These are phyloP conservation scores for Neogale vison DNA, from an alignment of 2,113 vertebrate genomes.

Conservation along the genomic window DNA sequence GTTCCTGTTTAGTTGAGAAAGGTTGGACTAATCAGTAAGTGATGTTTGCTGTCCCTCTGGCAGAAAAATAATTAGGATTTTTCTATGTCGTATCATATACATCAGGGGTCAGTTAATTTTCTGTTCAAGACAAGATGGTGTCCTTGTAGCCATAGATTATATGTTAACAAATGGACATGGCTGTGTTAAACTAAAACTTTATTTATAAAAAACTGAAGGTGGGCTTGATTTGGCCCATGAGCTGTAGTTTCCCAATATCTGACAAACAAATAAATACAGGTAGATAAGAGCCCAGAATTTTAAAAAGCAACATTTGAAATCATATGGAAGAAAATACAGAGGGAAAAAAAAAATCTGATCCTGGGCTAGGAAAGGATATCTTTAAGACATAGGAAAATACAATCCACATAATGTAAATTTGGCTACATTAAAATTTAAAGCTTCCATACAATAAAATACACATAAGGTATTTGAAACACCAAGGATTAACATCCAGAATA, in stretches of 20 bases:
- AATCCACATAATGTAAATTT: not conserved
- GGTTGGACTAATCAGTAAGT: not conserved
- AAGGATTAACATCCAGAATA: not conserved
- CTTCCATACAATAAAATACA: not conserved
- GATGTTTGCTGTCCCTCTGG: not conserved
- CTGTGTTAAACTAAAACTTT: not conserved
- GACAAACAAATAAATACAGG: slow-evolving; percentile 14
- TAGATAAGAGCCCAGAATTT: not conserved
- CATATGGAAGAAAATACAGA: not conserved
- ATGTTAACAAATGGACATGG: not conserved
- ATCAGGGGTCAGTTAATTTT: not conserved
- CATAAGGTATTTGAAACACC: not conserved
- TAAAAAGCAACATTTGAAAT: not conserved
- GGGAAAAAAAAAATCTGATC: not conserved
- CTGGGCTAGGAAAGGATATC: not conserved
- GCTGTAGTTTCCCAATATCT: not conserved
- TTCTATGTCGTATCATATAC: not conserved
- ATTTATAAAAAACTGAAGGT: not conserved
- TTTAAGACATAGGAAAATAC: not conserved
- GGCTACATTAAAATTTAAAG: not conserved
- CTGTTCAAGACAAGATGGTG: not conserved
- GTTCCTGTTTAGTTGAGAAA: not conserved
- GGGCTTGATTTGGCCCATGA: not conserved
- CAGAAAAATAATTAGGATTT: not conserved
- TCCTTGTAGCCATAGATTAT: not conserved